Evolutionary conservation across 2,113 vertebrate genomes (phyloP), one percentile per base, ranked within the genome.

Genomic region (Eclectus roratus): DNA sequence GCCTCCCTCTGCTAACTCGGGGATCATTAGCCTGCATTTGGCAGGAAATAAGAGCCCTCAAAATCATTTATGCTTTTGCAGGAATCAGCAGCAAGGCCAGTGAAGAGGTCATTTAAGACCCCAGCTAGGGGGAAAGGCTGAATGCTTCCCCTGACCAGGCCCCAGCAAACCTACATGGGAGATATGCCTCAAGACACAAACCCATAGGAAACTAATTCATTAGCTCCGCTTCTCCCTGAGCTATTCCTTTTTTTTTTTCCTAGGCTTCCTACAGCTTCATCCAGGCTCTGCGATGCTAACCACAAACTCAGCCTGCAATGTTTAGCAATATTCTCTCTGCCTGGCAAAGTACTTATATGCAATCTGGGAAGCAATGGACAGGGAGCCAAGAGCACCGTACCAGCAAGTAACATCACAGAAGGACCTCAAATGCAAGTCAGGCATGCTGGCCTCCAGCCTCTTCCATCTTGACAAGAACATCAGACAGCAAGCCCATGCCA

Each of bases 21-120:
- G 89, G 84, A 55, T 89, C 50, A 47, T 86, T 80, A 96, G 58
- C 25, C 68, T 50, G 50, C 41, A 17, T 86, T 80, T 89, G 64
- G 69, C 60, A 74, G 46, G 43, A 61, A 80, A 52, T 47, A 70
- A 77, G 19, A 10, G 0, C 23, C 49, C 80, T 74, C 46, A 47
- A 43, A 83, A 79, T 17, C 39, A 6, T 39, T 41, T 9, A 19
- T 10, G 3, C 0, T 63, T 81, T 73, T 58, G 1, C 28, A 70
- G 46, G n/a, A 73, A 73, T 73, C 41, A 33, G 11, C 37, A 83
- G 49, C 71, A 85, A 37, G 72, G 15, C 0, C 2, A 90, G 27
- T 2, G 3, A 91, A 91, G 71, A 72, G 8, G 33, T 10, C 10
- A 2, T 37, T 56, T 35, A 61, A 85, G 31, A 74, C 13, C 10